These are phyloP conservation scores for Drosophila kohkoa DNA, from an alignment of 1,140 invertebrate species.

Conservation along the genomic window DNA sequence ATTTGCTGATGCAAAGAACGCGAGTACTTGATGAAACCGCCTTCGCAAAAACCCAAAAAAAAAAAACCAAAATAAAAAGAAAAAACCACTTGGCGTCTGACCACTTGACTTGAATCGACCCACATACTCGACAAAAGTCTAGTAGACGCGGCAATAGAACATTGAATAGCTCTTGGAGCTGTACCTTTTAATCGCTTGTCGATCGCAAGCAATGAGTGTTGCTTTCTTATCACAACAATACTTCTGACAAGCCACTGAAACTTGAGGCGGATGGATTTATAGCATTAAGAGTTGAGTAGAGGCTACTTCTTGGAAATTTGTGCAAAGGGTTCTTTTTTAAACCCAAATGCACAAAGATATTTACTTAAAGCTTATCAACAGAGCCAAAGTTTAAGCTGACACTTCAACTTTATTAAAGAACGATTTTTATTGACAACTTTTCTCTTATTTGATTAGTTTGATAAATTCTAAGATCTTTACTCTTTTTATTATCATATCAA, in stretches of 20 bases:
- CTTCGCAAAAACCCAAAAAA: conserved; percentile 21
- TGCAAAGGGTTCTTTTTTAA: not conserved
- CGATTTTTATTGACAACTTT: no score
- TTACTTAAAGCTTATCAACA: not conserved
- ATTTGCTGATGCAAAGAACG: conserved; percentile 32
- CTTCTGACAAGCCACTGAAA: not conserved
- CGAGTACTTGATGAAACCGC: conserved; percentile 33
- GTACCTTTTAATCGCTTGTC: conserved; percentile 13
- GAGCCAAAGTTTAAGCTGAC: not conserved
- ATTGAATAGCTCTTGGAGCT: not conserved
- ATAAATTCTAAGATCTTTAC: no score
- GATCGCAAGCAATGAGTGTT: conserved; percentile 6
- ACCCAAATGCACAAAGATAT: not conserved
- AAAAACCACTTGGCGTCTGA: conserved; percentile 39
- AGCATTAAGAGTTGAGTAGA: not conserved
- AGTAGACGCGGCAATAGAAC: not conserved
- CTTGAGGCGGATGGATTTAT: conserved; percentile 4
- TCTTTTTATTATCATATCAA: no score
- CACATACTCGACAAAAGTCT: conserved; percentile 15
- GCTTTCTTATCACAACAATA: conserved; percentile 17
- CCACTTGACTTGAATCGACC: conserved; percentile 41
- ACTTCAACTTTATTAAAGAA: not conserved
- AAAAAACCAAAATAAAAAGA: no score
- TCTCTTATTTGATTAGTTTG: no score
- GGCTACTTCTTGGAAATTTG: not conserved